phyloP scores from a whole-genome alignment of 2,113 vertebrate genomes.

The Hystrix brachyura region DNA sequence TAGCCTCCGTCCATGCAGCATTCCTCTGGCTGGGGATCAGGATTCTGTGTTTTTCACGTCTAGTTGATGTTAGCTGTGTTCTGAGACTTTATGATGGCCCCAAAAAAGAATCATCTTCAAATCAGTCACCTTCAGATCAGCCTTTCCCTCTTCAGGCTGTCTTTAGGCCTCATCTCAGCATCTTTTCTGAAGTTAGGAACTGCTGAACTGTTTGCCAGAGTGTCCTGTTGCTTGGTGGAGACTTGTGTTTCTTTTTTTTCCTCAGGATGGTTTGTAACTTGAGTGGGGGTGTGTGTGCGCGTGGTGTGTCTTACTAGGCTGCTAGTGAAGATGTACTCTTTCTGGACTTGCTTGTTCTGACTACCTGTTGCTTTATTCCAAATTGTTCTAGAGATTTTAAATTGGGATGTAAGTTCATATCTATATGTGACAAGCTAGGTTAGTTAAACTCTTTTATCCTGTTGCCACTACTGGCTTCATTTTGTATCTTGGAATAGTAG shows the following conservation, averaged over 20 bases:
- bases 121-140: background rate
- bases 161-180: background rate
- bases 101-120: background rate
- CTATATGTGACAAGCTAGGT: background rate
- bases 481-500: conserved; percentile 36
- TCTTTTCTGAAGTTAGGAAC: background rate
- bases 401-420: background rate
- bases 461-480: background rate
- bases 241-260: background rate
- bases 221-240: background rate
- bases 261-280: background rate
- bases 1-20: background rate
- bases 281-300: background rate
- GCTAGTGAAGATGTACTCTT: background rate
- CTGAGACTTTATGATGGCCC: background rate
- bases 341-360: background rate
- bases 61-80: background rate
- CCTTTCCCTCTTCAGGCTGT: background rate
- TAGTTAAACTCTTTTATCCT: background rate
- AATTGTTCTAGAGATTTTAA: background rate
- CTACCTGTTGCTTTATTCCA: background rate
- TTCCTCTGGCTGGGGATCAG: background rate
- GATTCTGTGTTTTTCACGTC: background rate
- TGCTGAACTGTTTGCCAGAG: background rate
- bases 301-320: background rate